A percentile compares a stretch with the other conserved stretches of the same genome.
phyloP scores from a whole-genome alignment of 92 coral and sea anemone species.

The Porites cylindrica region DNA sequence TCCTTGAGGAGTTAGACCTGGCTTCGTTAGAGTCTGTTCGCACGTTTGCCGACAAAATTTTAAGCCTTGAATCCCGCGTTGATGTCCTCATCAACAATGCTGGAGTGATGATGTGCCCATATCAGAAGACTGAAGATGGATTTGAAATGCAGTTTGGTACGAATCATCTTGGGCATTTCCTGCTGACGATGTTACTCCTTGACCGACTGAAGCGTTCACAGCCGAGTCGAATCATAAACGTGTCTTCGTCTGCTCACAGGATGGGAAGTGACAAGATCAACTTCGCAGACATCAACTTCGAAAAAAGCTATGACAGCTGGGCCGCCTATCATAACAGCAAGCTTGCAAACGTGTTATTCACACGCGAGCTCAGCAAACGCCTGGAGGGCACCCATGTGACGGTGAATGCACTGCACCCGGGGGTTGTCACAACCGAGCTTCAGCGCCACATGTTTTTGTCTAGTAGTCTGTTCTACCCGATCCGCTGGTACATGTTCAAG shows the following conservation, averaged over 20 bases:
- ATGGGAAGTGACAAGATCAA: slow-evolving; percentile 55
- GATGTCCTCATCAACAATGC: slow-evolving; percentile 93
- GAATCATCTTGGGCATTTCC: slow-evolving; percentile 94
- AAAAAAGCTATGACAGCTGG: slow-evolving; percentile 65
- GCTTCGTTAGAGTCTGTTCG: slow-evolving; percentile 86
- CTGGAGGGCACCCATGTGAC: slow-evolving; percentile 87
- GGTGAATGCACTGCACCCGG: slow-evolving; percentile 84
- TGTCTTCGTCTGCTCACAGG: slow-evolving; percentile 65
- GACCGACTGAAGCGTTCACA: slow-evolving; percentile 78
- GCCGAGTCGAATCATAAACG: slow-evolving; percentile 82
- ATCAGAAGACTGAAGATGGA: slow-evolving; percentile 81
- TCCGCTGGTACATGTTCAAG: slow-evolving; percentile 74
- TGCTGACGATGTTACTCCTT: slow-evolving; percentile 81
- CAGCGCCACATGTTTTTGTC: slow-evolving; percentile 60
- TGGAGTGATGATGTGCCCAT: slow-evolving; percentile 78
- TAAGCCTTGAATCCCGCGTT: slow-evolving; percentile 77
- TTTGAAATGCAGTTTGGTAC: slow-evolving; percentile 90
- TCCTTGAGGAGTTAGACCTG: slow-evolving; percentile 81
- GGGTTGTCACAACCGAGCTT: slow-evolving; percentile 65
- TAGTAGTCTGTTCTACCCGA: slow-evolving; percentile 13
- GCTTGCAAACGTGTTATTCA: slow-evolving; percentile 85
- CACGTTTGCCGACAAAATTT: slow-evolving; percentile 77
- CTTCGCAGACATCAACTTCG: slow-evolving; percentile 72
- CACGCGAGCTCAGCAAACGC: slow-evolving; percentile 82
- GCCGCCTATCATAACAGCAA: slow-evolving; percentile 82